Base-by-base conservation (phyloP, 1,140 invertebrate species). In the Drosophila ohnishii region DNA sequence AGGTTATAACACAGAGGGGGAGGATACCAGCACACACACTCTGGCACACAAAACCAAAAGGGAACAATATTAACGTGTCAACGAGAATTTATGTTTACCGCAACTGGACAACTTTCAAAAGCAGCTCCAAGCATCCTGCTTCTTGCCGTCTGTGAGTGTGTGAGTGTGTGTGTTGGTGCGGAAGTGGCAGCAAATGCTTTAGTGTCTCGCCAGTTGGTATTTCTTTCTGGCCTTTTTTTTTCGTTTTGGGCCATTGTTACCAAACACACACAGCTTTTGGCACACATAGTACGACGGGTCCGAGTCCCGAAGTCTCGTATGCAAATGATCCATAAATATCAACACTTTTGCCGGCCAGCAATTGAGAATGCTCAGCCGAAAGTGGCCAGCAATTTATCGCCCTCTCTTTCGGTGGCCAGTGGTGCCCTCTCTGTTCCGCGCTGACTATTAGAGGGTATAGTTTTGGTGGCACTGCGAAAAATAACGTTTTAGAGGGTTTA, bases 41-140 rank as follows among this genome's bases (percentile, higher is more conserved):
- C 5, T 28, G 25, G 25, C 25, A 5, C 64, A 72, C 63, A 67
- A 84, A 88, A 75, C 84, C 84, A 88, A 88, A 88, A 80, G 84
- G 84, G 84, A 88, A 88, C 84, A 88, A 88, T 88, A 88, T 88
- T 88, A 88, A 88, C 84, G 84, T 88, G 84, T 88, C 84, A 88
- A 88, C 84, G 84, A 88, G 84, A 88, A 88, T 88, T 88, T 88
- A 88, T 88, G 84, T 88, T 88, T 88, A 88, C 84, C 84, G 84
- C 84, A 88, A 88, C 84, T 88, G 84, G 84, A 88, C 84, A 88
- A 88, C 84, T 88, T 88, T 88, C 84, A 88, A 80, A 88, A 83
- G 76, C 84, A 87, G 84, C 84, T 83, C 66, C 82, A 83, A 69
- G 80, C 67, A 70, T 78, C 55, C 82, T 69, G 51, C 78, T 48